Percentiles rank a stretch among this genome's conserved stretches.
Evolutionary conservation across 2,113 vertebrate genomes (phyloP).

Genomic region (Coptodon rendalli): DNA sequence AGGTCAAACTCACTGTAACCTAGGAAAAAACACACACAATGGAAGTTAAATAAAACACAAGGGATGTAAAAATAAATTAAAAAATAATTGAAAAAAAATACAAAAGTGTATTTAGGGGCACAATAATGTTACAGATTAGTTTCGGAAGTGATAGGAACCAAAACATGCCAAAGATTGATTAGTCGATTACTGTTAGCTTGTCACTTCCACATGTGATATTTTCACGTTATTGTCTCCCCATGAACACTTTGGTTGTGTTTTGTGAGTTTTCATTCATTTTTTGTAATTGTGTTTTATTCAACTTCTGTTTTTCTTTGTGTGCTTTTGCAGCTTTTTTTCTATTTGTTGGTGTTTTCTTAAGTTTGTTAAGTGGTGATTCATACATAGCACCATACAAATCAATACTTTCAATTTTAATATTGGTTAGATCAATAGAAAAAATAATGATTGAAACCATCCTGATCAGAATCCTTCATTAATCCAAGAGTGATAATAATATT

Average conservation of each 20-base stretch:
- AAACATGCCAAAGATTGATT: rapidly evolving
- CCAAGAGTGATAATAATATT: background rate
- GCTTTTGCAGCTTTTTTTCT: background rate
- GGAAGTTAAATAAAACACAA: background rate
- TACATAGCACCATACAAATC: background rate
- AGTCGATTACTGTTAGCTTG: background rate
- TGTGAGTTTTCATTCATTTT: rapidly evolving
- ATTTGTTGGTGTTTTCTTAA: background rate
- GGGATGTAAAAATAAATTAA: background rate
- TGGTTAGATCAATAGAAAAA: background rate
- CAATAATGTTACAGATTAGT: background rate
- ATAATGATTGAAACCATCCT: background rate
- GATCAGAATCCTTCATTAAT: background rate
- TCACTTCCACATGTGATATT: background rate
- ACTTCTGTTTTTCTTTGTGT: background rate
- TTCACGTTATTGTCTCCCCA: background rate
- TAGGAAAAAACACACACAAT: background rate
- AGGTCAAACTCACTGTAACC: background rate
- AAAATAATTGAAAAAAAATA: too few relatives aligned
- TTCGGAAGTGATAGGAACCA: background rate
- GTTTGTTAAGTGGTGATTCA: background rate
- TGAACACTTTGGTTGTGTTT: background rate
- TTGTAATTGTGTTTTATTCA: background rate
- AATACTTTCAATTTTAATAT: background rate
- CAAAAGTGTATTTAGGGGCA: background rate